Evolutionary conservation across 2,888 invertebrate species (phyloP).

Genomic region (Calliopum simillimum): DNA sequence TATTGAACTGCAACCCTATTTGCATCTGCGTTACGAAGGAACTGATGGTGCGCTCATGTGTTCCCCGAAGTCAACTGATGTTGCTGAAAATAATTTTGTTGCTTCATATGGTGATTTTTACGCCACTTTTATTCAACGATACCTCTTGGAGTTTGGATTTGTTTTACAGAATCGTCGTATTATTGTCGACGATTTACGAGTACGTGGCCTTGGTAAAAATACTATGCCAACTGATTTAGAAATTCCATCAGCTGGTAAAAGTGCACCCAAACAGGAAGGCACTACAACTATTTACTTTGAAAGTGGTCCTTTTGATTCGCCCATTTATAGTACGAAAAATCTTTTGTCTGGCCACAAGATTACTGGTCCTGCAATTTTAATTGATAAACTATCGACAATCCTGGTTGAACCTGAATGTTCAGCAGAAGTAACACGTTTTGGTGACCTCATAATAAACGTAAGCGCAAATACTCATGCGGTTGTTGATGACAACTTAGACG

Average conservation of each 20-base stretch:
- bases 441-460: conserved; percentile 76
- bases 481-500: conserved; percentile 78
- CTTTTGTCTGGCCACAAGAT: conserved; percentile 79
- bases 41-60: conserved; percentile 98
- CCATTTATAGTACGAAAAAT: conserved; percentile 80
- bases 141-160: conserved; percentile 96
- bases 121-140: conserved; percentile 81
- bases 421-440: conserved; percentile 81
- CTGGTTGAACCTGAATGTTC: conserved; percentile 91
- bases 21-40: conserved; percentile 91
- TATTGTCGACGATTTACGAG: conserved; percentile 91
- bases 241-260: conserved; percentile 60
- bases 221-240: conserved; percentile 70
- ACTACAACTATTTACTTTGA: conserved; percentile 80
- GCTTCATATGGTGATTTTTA: conserved; percentile 80
- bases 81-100: conserved; percentile 41
- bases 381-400: conserved; percentile 93
- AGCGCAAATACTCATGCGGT: conserved; percentile 75
- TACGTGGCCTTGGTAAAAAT: conserved; percentile 84
- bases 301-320: conserved; percentile 75
- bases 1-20: conserved; percentile 81
- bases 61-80: conserved; percentile 42
- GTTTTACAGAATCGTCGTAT: conserved; percentile 82
- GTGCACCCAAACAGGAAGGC: conserved; percentile 64
- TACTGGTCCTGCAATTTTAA: conserved; percentile 91